Evolutionary conservation across 2,888 invertebrate genomes (phyloP), one percentile per base, ranked within the genome.

Genomic region (Mongoloraphidia duomilia): DNA sequence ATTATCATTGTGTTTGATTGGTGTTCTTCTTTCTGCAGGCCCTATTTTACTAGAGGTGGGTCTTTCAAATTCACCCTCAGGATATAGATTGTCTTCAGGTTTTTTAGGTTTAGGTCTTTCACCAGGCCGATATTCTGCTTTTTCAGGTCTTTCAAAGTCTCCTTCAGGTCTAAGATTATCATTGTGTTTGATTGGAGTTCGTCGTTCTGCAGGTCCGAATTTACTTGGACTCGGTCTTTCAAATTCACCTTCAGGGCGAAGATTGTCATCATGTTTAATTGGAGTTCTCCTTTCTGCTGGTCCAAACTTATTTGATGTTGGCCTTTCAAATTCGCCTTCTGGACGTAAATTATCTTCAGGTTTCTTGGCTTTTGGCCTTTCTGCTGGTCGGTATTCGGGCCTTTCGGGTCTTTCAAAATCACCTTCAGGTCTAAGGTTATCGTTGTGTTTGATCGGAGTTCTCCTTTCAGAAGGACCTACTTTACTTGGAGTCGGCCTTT

Each of bases 381-480:
- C 74, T n/a, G 65, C 73, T 3, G 45, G 53, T 51, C 43, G 4
- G 64, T 52, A 65, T 41, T 64, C 69, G 50, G 48, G 56, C 56
- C 10, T 55, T 11, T 53, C 59, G 8, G 62, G 68, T 51, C 67
- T 61, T 51, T 72, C 59, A 36, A 66, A 65, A 2, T 61, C 63
- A 4, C 59, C 59, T 47, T 41, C 79, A 42, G 74, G 60, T 59
- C 9, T 63, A 64, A 1, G 54, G 56, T 71, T 72, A 57, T 74
- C 72, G 14, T 60, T 61, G 39, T 65, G 70, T 54, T 61, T 65
- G 14, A 63, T 66, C 50, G 78, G 75, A 59, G 70, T 75, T 46
- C 79, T 75, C 54, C 80, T 69, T 63, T 83, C 82, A 8, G 73
- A 71, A 60, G 75, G 81, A 57, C 76, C 55, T 17, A 57, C 61